These are phyloP conservation scores for Marasmarcha lunaedactyla DNA, from an alignment of 2,888 invertebrate species.

Conservation along the genomic window DNA sequence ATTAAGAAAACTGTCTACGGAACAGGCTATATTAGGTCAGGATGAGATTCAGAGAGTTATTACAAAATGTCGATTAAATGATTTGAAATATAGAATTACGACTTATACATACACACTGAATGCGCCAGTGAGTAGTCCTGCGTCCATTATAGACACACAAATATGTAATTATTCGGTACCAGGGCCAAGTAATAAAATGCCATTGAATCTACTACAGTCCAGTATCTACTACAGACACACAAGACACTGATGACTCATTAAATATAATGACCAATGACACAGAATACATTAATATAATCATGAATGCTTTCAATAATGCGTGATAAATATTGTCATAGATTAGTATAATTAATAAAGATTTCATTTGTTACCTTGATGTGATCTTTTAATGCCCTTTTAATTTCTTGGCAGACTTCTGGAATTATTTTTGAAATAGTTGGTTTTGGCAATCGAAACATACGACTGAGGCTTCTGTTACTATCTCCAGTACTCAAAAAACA, in stretches of 20 bases:
- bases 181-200: slow-evolving; percentile 5
- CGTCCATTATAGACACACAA: slow-evolving; percentile 2
- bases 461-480: slow-evolving; percentile 10
- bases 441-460: slow-evolving; percentile 12
- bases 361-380: slow-evolving; percentile 1
- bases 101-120: background rate
- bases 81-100: slow-evolving; percentile 4
- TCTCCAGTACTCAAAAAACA: too few species aligned
- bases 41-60: slow-evolving; percentile 7
- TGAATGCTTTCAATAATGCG: slow-evolving; percentile 11
- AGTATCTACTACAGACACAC: slow-evolving; percentile 10
- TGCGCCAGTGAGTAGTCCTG: slow-evolving; percentile 2
- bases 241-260: slow-evolving; percentile 6
- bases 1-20: slow-evolving; percentile 5
- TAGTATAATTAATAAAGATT: slow-evolving; percentile 2
- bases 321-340: slow-evolving; percentile 6
- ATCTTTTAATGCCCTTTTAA: slow-evolving; percentile 4
- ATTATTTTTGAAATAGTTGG: slow-evolving; percentile 12
- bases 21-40: slow-evolving; percentile 9
- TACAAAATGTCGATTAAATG: slow-evolving; percentile 3
- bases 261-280: slow-evolving; percentile 13
- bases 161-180: slow-evolving; percentile 2
- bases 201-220: slow-evolving; percentile 13
- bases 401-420: slow-evolving; percentile 12
- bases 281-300: slow-evolving; percentile 11